Percentiles rank a stretch among this genome's conserved stretches.
Conservation (phyloP, 2,113 vertebrate genomes). For the Pituophis catenifer region DNA sequence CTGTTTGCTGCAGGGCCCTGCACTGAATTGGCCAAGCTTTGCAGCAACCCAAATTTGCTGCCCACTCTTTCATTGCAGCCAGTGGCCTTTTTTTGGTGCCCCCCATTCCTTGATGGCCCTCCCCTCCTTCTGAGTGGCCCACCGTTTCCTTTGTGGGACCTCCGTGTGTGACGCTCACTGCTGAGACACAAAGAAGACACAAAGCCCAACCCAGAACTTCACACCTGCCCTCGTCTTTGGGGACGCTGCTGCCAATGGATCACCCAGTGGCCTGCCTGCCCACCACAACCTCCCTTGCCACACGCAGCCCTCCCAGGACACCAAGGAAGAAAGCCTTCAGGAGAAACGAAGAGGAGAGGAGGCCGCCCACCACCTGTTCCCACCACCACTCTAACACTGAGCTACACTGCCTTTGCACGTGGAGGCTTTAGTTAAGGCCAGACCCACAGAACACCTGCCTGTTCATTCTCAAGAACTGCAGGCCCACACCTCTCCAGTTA, state of each 20-base stretch:
- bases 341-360: not conserved
- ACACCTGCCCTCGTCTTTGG: not conserved
- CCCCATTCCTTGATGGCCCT: not conserved
- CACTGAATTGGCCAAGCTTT: not conserved
- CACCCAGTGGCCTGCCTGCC: not conserved
- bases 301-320: not conserved
- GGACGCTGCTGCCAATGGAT: not conserved
- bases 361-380: not conserved
- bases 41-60: not conserved
- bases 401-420: not conserved
- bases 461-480: not conserved
- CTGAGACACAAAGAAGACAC: not conserved
- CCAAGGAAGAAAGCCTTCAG: not conserved
- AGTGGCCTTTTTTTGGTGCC: not conserved
- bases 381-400: not conserved
- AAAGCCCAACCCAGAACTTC: not conserved
- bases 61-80: not conserved
- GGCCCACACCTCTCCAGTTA: not conserved
- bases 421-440: not conserved
- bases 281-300: not conserved
- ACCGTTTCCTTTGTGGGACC: not conserved
- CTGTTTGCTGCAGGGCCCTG: not conserved
- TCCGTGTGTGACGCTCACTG: not conserved
- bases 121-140: not conserved
- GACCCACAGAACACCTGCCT: not conserved